Evolutionary conservation across 2,888 invertebrate genomes (phyloP), one percentile per base, ranked within the genome.

Genomic region (Acanthacorydalis orientalis): DNA sequence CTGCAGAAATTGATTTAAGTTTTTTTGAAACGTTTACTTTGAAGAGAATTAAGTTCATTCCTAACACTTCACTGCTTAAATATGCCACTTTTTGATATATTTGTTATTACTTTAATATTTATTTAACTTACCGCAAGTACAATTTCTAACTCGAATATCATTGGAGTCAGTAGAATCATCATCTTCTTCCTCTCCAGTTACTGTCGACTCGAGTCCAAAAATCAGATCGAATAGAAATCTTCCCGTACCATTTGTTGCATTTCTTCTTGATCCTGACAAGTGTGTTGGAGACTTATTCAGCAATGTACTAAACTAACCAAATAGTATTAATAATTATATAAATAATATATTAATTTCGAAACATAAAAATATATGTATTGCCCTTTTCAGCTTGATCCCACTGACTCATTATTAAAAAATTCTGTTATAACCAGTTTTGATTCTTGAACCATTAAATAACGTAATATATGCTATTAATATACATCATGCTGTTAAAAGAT

Each of bases 141-240:
- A 86, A 55, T 78, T 80, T 58, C 76, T 75, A 43, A 75, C 60
- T 55, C 65, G 66, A 42, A 70, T 68, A 32, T 72, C 68, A 35
- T 74, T 73, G 33, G 70, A 72, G 34, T 59, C 61, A 33, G 64
- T 67, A n/a, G 76, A 74, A 49, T 77, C 77, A 42, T 71, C 70
- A 34, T 75, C 74, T 54, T 71, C 74, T 54, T 73, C 75, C 47
- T 72, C 73, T 45, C 72, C 71, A 41, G 72, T 62, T 37, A 70
- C 54, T 48, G 69, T 69, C 42, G 68, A 72, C 57, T 78, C 78
- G 52, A 81, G 65, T 10, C 81, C 79, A 60, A 83, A 80, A 50
- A 84, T 69, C 31, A 80, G 74, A 59, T 84, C 83, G 60, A 84
- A 83, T 48, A 83, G 68, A 62, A 84, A 81, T 60, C 76, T 72